Evolutionary conservation across 2,113 vertebrate genomes (phyloP), one percentile per base, ranked within the genome.

Genomic region (Python bivittatus): DNA sequence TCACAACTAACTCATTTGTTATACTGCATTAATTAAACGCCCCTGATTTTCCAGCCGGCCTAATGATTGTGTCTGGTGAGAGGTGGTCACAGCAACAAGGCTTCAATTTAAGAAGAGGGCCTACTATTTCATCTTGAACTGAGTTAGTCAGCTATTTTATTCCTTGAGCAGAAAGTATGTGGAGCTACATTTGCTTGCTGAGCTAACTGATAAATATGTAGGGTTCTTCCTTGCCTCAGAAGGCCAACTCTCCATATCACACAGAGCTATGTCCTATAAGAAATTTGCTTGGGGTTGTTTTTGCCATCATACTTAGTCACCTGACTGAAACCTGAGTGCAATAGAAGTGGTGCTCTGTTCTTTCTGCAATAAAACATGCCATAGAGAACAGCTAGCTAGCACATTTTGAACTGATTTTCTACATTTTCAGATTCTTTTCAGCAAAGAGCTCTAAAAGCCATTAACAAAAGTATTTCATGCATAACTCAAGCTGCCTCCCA

Each of bases 261-360:
- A 7, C 4, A 17, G 38, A 61, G 8, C 23, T 52, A 57, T 89
- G 44, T 29, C 90, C 56, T 52, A 86, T 6, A 48, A 91, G 48
- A 44, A 38, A 91, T 27, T 38, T 33, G 54, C 48, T 0, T 0
- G 8, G n/a, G n/a, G n/a, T n/a, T 42, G 42, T 79, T 61, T 54
- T 90, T 83, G 13, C 12, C 60, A 91, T 61, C 56, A 89, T 60
- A 48, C 48, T 48, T n/a, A 2, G 15, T 23, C 23, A 89, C n/a
- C 1, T 52, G 58, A 79, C n/a, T 83, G 48, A 88, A 92, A 68
- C 20, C 0, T 29, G 17, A 64, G 38, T 57, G 29, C 20, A 5
- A 52, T 22, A 91, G n/a, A 86, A 93, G 83, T 53, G 44, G 86
- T 84, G 29, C 88, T 92, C 52, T 44, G 53, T 2, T 84, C 86